A percentile compares a stretch with the other conserved stretches of the same genome.
phyloP scores from a whole-genome alignment of 2,888 invertebrate species.

The Platycnemis pennipes region DNA sequence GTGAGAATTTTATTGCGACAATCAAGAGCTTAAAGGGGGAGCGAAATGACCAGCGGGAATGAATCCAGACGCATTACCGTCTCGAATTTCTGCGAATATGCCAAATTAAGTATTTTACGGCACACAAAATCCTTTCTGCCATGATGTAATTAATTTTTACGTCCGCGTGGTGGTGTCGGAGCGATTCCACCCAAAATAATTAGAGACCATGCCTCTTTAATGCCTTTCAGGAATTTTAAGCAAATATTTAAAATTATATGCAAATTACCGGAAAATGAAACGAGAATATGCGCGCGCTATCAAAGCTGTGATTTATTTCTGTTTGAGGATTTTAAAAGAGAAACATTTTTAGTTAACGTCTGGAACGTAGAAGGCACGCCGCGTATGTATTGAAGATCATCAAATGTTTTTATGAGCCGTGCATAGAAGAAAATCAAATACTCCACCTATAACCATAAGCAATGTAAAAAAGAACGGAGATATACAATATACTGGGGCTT shows the following conservation, averaged over 20 bases:
- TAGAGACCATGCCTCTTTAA: background rate
- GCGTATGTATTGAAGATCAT: no score
- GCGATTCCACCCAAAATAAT: background rate
- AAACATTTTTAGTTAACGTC: background rate
- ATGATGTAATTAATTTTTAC: background rate
- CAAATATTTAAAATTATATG: background rate
- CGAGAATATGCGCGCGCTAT: background rate
- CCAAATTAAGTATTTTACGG: conserved; percentile 32
- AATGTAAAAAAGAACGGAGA: no score
- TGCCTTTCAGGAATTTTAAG: background rate
- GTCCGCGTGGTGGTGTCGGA: background rate
- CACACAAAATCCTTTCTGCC: background rate
- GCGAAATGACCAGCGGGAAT: background rate
- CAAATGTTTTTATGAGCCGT: no score
- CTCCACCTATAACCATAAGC: no score
- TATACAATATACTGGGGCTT: no score
- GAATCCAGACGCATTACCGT: background rate
- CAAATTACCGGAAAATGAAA: background rate
- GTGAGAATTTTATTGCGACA: background rate
- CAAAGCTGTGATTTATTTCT: background rate
- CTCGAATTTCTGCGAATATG: background rate
- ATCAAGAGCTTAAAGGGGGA: background rate
- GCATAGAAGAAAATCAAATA: no score
- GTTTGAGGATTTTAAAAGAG: background rate
- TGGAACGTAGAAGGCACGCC: no score